These are phyloP conservation scores for Lapara coniferarum DNA, from an alignment of 2,888 invertebrate genomes.

Conservation along the genomic window DNA sequence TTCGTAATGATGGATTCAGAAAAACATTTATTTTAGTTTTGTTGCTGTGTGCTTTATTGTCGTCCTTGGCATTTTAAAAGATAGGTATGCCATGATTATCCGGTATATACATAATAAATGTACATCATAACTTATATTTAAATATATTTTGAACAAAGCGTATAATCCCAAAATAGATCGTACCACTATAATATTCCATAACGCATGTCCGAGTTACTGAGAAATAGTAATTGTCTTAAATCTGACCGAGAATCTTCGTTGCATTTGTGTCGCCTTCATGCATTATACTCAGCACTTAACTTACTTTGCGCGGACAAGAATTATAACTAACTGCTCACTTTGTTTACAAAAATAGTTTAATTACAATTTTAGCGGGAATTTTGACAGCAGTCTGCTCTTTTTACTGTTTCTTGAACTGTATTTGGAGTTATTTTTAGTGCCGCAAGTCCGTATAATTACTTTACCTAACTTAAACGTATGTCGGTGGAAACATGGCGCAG, in stretches of 20 bases:
- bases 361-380: slow-evolving; percentile 2
- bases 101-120: too few species aligned
- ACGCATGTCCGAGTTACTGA: not conserved
- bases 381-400: slow-evolving; percentile 1
- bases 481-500: too few species aligned
- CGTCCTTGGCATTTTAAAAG: not conserved
- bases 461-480: too few species aligned
- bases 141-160: too few species aligned
- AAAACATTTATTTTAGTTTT: not conserved
- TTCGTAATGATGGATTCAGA: not conserved
- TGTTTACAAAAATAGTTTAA: not conserved
- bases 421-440: not conserved
- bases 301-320: not conserved
- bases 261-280: not conserved
- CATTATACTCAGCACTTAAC: not conserved
- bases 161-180: not conserved
- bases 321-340: not conserved
- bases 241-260: not conserved
- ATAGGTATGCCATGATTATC: too few species aligned
- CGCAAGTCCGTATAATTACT: too few species aligned
- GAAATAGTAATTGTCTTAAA: not conserved
- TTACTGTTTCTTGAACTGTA: not conserved
- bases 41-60: not conserved
- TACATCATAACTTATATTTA: too few species aligned
- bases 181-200: not conserved